Conservation (phyloP, 2,888 invertebrate species). For the Drosophila macrospina region DNA sequence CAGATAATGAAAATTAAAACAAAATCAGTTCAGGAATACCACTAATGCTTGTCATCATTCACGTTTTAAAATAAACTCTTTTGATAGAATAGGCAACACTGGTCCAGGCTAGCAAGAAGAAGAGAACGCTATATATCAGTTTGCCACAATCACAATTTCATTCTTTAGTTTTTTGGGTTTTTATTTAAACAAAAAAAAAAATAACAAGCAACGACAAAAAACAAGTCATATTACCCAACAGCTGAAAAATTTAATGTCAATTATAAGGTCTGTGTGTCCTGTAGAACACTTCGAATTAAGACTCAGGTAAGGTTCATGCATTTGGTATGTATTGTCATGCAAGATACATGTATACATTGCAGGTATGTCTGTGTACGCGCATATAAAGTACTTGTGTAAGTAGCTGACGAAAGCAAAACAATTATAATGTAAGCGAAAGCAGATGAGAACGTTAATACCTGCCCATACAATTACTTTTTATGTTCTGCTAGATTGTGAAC, state of each 20-base stretch:
- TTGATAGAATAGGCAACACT: slow-evolving; percentile 47
- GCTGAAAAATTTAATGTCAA: slow-evolving; percentile 43
- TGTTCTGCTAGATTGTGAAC: slow-evolving; percentile 1
- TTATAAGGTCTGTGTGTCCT: slow-evolving; percentile 34
- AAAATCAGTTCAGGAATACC: slow-evolving; percentile 3
- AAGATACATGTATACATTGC: not conserved
- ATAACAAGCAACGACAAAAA: slow-evolving; percentile 36
- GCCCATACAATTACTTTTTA: not conserved
- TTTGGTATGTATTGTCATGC: slow-evolving; percentile 13
- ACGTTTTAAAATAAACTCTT: not conserved
- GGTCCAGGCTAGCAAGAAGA: slow-evolving; percentile 57
- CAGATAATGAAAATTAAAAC: not conserved
- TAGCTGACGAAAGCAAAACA: slow-evolving; percentile 37
- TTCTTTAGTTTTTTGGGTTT: slow-evolving; percentile 80
- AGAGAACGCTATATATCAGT: slow-evolving; percentile 53
- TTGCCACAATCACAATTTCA: slow-evolving; percentile 79
- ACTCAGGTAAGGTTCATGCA: slow-evolving; percentile 39
- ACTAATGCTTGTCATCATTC: not conserved
- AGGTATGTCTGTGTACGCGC: slow-evolving; percentile 5
- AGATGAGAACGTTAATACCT: not conserved
- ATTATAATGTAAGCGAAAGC: not conserved
- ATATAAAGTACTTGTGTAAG: slow-evolving; percentile 22
- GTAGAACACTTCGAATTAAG: slow-evolving; percentile 8
- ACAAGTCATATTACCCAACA: slow-evolving; percentile 17
- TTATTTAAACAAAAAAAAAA: slow-evolving; percentile 53